Evolutionary conservation across 2,113 vertebrate species (phyloP).

Genomic region (Nematolebias whitei): DNA sequence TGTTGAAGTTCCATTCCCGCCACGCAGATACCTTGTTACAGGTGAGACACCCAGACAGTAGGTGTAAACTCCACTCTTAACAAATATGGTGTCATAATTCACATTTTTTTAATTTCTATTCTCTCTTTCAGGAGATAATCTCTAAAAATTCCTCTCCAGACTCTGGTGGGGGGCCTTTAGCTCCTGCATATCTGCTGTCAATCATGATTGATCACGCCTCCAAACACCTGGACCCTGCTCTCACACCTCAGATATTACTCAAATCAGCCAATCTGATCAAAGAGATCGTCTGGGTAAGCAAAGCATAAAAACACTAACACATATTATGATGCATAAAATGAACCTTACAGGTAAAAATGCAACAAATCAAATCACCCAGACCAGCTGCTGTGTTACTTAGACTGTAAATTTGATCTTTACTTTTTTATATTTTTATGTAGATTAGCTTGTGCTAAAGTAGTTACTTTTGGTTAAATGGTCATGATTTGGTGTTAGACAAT

Average conservation of each 20-base stretch:
- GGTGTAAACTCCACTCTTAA: neutral
- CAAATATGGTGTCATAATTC: neutral
- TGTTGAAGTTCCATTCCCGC: constrained; percentile 86
- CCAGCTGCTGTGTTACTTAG: too few species aligned
- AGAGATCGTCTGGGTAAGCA: constrained; percentile 90
- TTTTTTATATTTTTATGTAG: too few species aligned
- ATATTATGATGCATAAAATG: neutral
- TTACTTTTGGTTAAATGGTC: too few species aligned
- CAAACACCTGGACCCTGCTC: constrained; percentile 86
- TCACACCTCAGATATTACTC: constrained; percentile 86
- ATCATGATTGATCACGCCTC: constrained; percentile 90
- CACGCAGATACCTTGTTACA: constrained; percentile 87
- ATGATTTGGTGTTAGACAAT: too few species aligned
- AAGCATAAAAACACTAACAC: neutral
- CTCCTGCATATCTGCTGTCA: constrained; percentile 88
- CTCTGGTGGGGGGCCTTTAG: constrained; percentile 80
- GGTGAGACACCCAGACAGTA: constrained; percentile 51
- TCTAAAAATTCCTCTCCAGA: constrained; percentile 81
- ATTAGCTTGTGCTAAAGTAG: too few species aligned
- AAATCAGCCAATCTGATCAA: constrained; percentile 89
- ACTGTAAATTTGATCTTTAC: too few species aligned
- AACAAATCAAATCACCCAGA: neutral
- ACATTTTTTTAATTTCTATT: neutral
- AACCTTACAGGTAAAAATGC: constrained; percentile 5
- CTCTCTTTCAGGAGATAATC: constrained; percentile 82